Evolutionary conservation across 2,113 vertebrate genomes (phyloP), one percentile per base, ranked within the genome.

Genomic region (Anoplopoma fimbria): DNA sequence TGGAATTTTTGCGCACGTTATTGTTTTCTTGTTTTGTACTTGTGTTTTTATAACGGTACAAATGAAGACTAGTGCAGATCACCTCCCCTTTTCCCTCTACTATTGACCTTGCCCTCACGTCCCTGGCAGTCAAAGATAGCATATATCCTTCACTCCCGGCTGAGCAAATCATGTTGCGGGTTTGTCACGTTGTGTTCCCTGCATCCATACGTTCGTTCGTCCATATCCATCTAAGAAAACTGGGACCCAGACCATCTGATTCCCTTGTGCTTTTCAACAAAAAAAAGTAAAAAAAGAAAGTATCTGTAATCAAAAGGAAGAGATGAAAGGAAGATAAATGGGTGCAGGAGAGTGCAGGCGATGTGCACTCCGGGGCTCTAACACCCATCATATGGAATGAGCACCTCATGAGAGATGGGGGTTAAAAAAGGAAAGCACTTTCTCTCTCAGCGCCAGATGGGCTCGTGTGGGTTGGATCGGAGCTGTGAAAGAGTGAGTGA

Each of bases 321-420:
- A 72, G 83, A 82, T 73, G 82, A 88, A 84, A 87, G 80, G 71
- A 87, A 87, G 73, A 82, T 83, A 82, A 88, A 88, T 89, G 90
- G 82, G 45, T 74, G 72, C 40, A 31, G 73, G 77, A 75, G 76
- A 84, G 78, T 81, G 78, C 75, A 77, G 80, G 84, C 73, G 86
- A 81, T 77, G 87, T 69, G 79, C 87, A 60, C 75, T 77, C 78
- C 84, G 53, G 88, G 91, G 84, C 69, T 84, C 71, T 73, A 88
- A 91, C 87, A 91, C 83, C 84, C 62, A 82, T 92, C 91, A 89
- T 93, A 93, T 90, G 87, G 87, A 92, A 90, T 90, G 89, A 87
- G 82, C 84, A 83, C 82, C 86, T 90, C 58, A 76, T 91, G 84
- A 91, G 83, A 89, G 92, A 93, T 87, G 87, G 88, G 72, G 89